These are phyloP conservation scores for Corythaixoides concolor DNA, from an alignment of 2,113 vertebrate species.

Conservation along the genomic window DNA sequence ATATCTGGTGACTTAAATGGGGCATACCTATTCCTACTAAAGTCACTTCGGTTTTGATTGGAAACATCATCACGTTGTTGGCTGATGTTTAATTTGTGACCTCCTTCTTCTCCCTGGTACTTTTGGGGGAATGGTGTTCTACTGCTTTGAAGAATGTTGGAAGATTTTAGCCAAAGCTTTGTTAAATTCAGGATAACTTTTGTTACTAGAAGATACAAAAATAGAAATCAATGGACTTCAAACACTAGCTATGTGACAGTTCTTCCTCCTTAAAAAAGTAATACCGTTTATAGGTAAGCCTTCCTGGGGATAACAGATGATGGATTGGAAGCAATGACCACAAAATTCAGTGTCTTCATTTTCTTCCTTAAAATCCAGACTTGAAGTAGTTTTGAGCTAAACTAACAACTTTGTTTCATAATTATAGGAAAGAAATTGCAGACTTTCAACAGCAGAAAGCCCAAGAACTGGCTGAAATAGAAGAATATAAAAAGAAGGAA, in stretches of 20 bases:
- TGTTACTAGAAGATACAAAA: not conserved
- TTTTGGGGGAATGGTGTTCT: not conserved
- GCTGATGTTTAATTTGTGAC: not conserved
- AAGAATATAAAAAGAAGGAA: slow-evolving; percentile 90
- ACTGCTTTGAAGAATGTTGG: not conserved
- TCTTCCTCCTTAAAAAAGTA: not conserved
- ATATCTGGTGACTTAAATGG: not conserved
- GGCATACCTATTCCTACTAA: not conserved
- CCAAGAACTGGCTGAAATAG: slow-evolving; percentile 84
- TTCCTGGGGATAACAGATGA: not conserved
- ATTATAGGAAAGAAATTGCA: slow-evolving; percentile 83
- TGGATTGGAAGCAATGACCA: not conserved
- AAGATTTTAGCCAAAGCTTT: not conserved
- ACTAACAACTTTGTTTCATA: not conserved
- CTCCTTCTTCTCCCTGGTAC: not conserved
- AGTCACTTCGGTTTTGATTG: not conserved
- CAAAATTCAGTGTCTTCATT: not conserved
- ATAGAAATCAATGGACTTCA: not conserved
- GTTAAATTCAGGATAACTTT: not conserved
- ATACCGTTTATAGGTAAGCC: not conserved
- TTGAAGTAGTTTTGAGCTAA: not conserved
- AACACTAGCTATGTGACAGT: not conserved
- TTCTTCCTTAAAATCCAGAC: not conserved
- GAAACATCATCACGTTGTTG: not conserved
- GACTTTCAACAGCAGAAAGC: slow-evolving; percentile 85